Percentiles rank a stretch among this genome's conserved stretches.
These are phyloP conservation scores for Rallus limicola DNA, from an alignment of 2,113 vertebrate species.

Conservation along the genomic window DNA sequence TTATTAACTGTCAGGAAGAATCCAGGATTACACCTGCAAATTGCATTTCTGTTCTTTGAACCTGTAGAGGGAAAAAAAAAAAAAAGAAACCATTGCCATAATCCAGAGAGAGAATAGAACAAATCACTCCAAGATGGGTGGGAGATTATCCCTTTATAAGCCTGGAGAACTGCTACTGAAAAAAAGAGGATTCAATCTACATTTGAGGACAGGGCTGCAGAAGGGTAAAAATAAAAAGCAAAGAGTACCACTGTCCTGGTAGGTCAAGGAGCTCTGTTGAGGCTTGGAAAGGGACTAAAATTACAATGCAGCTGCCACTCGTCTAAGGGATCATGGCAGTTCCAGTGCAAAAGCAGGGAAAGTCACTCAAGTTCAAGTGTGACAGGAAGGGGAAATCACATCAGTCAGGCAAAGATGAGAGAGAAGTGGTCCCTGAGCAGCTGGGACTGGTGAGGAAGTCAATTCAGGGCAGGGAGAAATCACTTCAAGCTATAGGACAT, in stretches of 20 bases:
- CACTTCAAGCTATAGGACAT: neutral
- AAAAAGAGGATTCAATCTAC: neutral
- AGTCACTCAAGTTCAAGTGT: conserved; percentile 44
- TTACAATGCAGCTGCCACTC: neutral
- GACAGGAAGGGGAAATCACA: conserved; percentile 37
- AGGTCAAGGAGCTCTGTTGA: neutral
- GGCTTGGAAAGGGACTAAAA: neutral
- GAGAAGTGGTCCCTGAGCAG: conserved; percentile 49
- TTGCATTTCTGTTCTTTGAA: conserved; percentile 26
- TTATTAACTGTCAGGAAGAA: conserved; percentile 36
- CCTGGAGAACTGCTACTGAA: neutral
- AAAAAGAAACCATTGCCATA: neutral
- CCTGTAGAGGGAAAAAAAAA: conserved; percentile 32
- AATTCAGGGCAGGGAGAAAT: neutral
- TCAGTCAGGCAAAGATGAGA: conserved; percentile 31
- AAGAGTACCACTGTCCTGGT: neutral
- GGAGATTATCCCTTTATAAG: neutral
- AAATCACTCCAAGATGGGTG: neutral
- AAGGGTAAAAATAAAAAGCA: neutral
- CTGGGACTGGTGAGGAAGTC: conserved; percentile 55
- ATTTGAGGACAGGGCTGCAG: neutral
- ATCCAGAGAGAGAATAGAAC: neutral
- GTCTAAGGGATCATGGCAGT: neutral
- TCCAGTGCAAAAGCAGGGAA: neutral
- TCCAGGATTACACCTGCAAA: conserved; percentile 44